Conservation (phyloP, 2,113 vertebrate species). For the Zeus faber region DNA sequence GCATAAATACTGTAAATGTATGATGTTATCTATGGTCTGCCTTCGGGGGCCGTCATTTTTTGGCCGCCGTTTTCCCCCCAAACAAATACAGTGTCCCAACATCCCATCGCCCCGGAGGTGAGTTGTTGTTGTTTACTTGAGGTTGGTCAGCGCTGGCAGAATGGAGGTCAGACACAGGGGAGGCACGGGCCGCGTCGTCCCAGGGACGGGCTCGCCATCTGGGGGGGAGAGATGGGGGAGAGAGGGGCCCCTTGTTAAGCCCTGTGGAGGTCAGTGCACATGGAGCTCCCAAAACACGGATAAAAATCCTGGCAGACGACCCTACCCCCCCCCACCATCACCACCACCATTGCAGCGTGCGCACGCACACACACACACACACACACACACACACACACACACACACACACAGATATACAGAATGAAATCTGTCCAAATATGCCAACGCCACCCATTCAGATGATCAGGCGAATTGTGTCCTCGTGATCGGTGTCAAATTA, state of each 20-base stretch:
- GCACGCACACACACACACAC: constrained; percentile 16
- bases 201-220: constrained; percentile 63
- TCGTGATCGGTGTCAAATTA: constrained; percentile 38
- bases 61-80: too few relatives aligned
- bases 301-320: constrained; percentile 63
- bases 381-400: constrained; percentile 29
- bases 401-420: constrained; percentile 9
- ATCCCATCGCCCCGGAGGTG: too few relatives aligned
- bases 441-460: constrained; percentile 47
- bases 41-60: too few relatives aligned
- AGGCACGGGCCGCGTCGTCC: constrained; percentile 37
- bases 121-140: constrained; percentile 64
- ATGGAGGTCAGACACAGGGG: constrained; percentile 59
- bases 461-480: constrained; percentile 59
- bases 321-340: too few relatives aligned
- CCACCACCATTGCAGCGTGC: too few relatives aligned
- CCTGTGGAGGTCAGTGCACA: constrained; percentile 61
- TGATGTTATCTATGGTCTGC: too few relatives aligned
- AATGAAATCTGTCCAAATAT: constrained; percentile 41
- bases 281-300: constrained; percentile 61
- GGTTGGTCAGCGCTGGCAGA: constrained; percentile 34
- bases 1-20: too few relatives aligned
- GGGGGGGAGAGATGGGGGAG: constrained; percentile 34
- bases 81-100: too few relatives aligned
- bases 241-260: constrained; percentile 48